Percentiles rank a stretch among this genome's conserved stretches.
These are phyloP conservation scores for Ypsolopha scabrella DNA, from an alignment of 2,888 invertebrate species.

Conservation along the genomic window DNA sequence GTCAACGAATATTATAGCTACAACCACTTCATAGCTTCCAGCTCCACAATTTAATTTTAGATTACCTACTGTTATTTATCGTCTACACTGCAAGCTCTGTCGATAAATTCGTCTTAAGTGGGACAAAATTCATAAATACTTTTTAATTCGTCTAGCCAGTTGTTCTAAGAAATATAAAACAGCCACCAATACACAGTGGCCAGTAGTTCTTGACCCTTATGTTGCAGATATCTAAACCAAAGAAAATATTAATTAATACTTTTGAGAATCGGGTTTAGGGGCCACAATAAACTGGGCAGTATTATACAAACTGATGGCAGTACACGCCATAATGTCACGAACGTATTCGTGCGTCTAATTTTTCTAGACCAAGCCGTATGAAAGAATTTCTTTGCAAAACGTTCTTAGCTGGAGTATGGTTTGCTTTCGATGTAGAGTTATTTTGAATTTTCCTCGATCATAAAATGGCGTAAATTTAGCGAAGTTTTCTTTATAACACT, in stretches of 20 bases:
- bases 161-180: background rate
- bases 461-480: too few relatives aligned
- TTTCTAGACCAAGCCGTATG: constrained; percentile 1
- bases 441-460: too few relatives aligned
- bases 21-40: too few relatives aligned
- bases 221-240: background rate
- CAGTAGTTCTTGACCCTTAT: background rate
- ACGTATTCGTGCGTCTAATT: constrained; percentile 40
- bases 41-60: too few relatives aligned
- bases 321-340: constrained; percentile 52
- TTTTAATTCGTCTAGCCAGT: constrained; percentile 1
- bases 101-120: constrained; percentile 15
- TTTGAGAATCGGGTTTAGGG: background rate
- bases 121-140: constrained; percentile 18
- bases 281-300: background rate
- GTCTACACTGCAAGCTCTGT: too few relatives aligned
- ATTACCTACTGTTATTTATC: constrained; percentile 12
- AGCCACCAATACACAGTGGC: background rate
- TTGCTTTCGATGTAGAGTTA: too few relatives aligned
- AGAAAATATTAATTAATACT: background rate
- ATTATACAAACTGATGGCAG: background rate
- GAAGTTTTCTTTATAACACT: too few relatives aligned
- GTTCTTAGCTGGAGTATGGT: too few relatives aligned
- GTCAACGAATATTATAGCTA: too few relatives aligned
- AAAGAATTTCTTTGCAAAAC: too few relatives aligned